Conservation (phyloP, 1,140 invertebrate genomes). For the Zaprionus ghesquierei region DNA sequence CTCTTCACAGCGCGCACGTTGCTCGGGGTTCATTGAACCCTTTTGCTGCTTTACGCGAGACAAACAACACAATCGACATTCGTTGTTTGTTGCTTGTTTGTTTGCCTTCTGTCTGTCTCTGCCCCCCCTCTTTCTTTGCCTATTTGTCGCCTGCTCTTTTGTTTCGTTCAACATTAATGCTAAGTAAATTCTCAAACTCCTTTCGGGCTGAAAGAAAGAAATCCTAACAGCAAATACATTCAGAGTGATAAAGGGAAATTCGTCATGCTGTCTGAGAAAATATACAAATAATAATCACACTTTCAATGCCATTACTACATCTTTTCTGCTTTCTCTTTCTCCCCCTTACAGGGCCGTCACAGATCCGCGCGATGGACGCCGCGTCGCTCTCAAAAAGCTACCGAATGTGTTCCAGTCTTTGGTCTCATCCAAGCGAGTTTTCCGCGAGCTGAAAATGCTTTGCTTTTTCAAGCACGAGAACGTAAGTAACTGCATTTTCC, state of each 20-base stretch:
- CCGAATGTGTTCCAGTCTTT: conserved; percentile 99
- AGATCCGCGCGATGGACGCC: conserved; percentile 98
- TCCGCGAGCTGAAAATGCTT: conserved; percentile 99
- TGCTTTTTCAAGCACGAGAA: conserved; percentile 99
- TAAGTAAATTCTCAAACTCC: conserved; percentile 20
- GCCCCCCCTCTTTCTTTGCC: background rate
- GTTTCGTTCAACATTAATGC: conserved; percentile 33
- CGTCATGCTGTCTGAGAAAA: background rate
- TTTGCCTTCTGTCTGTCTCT: conserved; percentile 21
- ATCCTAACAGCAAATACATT: background rate
- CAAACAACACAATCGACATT: conserved; percentile 39
- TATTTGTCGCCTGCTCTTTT: conserved; percentile 36
- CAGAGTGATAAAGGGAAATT: background rate
- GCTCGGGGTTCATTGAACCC: conserved; percentile 33
- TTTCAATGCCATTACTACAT: background rate
- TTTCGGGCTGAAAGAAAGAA: background rate
- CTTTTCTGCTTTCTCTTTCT: background rate
- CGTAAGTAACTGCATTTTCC: conserved; percentile 84
- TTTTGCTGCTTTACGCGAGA: conserved; percentile 12
- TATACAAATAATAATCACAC: background rate
- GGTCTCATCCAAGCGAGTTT: conserved; percentile 98
- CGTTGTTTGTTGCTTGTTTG: conserved; percentile 29
- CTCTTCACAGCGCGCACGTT: background rate
- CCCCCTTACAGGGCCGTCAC: conserved; percentile 96
- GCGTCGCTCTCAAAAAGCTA: conserved; percentile 99